Evolutionary conservation across 35 echinoderm and acorn worm species (phyloP), one percentile per base, ranked within the genome.

Genomic region (Ophioderma brevispina): DNA sequence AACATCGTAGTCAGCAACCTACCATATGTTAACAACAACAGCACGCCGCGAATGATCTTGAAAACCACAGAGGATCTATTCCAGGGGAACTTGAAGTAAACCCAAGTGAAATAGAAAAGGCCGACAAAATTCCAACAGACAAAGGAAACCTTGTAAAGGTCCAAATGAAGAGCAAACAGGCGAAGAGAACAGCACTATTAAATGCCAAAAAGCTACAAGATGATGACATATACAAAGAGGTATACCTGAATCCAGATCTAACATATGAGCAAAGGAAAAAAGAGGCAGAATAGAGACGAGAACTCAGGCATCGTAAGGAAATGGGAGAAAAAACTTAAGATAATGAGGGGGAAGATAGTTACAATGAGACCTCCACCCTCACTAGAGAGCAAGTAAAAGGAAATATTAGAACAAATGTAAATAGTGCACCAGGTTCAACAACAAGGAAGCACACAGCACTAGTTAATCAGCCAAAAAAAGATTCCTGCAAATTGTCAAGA

Each of bases 1-100:
- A 77, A 77, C 76, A 77, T 77, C 6, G 76, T 77, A 77, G 76
- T 77, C 13, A 77, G 25, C 76, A 77, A 77, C 76, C 25, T 77
- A 35, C 76, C 76, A 13, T 10, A 30, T 8, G 30, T 77, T 77
- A 30, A n/a, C 6, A 30, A 35, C 10, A 77, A n/a, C 13, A 77
- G 76, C 33, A 31, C 8, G 33, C 76, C 76, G 11, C 25, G 33
- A 5, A 8, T 28, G 13, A 28, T 77, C 8, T 13, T 77, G 10
- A 77, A 77, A 77, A 28, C 76, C 13, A 30, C 76, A 8, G 30
- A 13, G 8, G 76, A 77, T n/a, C n/a, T 8, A 13, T 77, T 35
- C 76, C 13, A 28, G 33, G 10, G 13, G 30, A 77, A 77, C 28
- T 77, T 8, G 25, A 77, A 28, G 76, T 77, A 31, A 77, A 77